These are phyloP conservation scores for Peromyscus leucopus DNA, from an alignment of 2,113 vertebrate genomes.

Conservation along the genomic window DNA sequence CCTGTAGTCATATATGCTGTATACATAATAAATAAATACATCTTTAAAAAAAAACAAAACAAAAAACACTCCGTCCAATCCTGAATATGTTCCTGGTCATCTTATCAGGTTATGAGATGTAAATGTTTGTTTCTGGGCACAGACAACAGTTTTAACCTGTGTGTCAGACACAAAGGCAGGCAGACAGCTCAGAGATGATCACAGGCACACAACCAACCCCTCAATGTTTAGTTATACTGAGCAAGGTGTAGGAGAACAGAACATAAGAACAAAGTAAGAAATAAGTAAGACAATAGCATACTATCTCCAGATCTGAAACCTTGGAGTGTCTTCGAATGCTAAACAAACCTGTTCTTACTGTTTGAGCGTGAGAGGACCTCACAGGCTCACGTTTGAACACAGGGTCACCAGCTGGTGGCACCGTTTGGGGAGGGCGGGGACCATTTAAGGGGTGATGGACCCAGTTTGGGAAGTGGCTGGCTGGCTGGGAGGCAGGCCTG, in stretches of 20 bases:
- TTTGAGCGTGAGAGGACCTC: background rate
- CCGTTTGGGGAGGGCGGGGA: background rate
- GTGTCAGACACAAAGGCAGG: background rate
- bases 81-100: background rate
- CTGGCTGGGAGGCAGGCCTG: background rate
- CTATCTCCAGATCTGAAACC: slow-evolving; percentile 29
- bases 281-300: background rate
- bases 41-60: no score
- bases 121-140: slow-evolving; percentile 25
- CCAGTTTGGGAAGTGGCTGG: background rate
- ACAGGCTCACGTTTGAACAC: background rate
- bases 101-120: background rate
- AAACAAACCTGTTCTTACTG: background rate
- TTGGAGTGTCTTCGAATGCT: background rate
- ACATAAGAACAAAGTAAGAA: slow-evolving; percentile 52
- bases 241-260: background rate
- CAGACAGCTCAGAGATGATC: background rate
- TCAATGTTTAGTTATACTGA: background rate
- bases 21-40: no score
- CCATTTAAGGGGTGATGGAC: background rate
- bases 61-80: background rate
- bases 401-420: no score
- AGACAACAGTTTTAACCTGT: slow-evolving; percentile 32
- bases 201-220: background rate
- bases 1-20: no score